phyloP scores from a whole-genome alignment of 2,113 vertebrate genomes.

The Shinisaurus crocodilurus region DNA sequence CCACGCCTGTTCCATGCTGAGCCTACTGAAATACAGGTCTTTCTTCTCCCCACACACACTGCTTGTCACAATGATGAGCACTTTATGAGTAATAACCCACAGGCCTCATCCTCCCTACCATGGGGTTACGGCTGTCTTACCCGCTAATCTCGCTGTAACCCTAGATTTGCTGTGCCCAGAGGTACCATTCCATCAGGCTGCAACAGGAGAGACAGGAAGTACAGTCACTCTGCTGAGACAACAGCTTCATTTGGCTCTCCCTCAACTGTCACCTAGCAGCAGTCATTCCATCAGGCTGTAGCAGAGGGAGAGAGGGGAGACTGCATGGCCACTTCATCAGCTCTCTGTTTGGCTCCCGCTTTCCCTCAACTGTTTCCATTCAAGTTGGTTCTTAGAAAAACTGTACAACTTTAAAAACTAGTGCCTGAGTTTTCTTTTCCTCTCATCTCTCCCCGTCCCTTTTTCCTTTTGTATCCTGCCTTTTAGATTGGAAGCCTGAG shows the following conservation, averaged over 20 bases:
- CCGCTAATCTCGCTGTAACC: too few species aligned
- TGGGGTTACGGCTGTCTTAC: neutral
- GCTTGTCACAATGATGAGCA: neutral
- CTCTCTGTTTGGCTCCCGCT: neutral
- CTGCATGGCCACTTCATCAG: neutral
- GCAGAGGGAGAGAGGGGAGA: neutral
- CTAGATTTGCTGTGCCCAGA: neutral
- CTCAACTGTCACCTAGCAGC: neutral
- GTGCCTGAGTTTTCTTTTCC: neutral
- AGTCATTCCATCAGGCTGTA: neutral
- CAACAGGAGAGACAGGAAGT: neutral
- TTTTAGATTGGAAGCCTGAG: neutral
- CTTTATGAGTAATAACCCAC: neutral
- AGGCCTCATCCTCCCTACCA: neutral
- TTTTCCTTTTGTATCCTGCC: neutral
- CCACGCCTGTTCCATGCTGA: neutral
- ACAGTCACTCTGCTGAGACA: neutral
- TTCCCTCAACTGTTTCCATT: neutral
- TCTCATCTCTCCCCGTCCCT: neutral
- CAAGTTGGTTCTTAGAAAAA: neutral
- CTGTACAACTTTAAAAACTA: neutral
- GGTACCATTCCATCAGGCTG: neutral
- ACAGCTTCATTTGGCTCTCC: neutral
- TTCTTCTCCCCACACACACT: too few species aligned
- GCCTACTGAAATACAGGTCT: neutral